Base-by-base conservation (phyloP, 2,888 invertebrate genomes). In the Euphydryas editha region DNA sequence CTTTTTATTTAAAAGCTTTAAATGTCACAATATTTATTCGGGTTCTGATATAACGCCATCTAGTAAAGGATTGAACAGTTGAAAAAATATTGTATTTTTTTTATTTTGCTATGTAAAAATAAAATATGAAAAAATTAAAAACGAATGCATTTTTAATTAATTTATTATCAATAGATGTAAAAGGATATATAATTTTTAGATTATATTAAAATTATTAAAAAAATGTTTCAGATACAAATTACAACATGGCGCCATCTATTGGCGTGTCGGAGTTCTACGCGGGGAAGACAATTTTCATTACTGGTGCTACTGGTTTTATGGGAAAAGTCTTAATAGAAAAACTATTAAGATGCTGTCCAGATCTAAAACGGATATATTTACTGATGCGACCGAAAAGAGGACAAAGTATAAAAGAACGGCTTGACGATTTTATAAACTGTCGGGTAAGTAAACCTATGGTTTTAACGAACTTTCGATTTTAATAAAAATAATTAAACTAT, bases 261-360 rank as follows among this genome's bases (percentile, higher is more conserved):
- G 83, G 82, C 74, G 90, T 94, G 64, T 81, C 92, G 0, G 90
- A 94, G 77, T 95, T 94, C 94, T 95, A 94, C 81, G 85, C 89
- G 0, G 88, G 87, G 2, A 94, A 94, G 75, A 88, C 93, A 1
- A 87, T 98, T 3, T 94, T 98, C 75, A 93, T 98, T 59, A 98
- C 97, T 0, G 98, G 97, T 0, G 95, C 95, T 0, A 96, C 97
- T 0, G 97, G 97, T 2, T 98, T 97, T 76, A 94, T 98, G 91
- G 97, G 97, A 8, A 97, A 97, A 86, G 95, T 97, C 5, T 85
- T 97, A 17, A 93, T 97, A 15, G 96, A 97, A 79, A 97, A 97
- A 79, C 84, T 97, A 0, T 86, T 97, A 0, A 86, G 95, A 67
- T 94, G 94, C 67, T 96, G 96, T 76, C 95, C 96, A 0, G 94